Conservation (phyloP, 1,140 invertebrate genomes). For the Meloidogyne hapla region DNA sequence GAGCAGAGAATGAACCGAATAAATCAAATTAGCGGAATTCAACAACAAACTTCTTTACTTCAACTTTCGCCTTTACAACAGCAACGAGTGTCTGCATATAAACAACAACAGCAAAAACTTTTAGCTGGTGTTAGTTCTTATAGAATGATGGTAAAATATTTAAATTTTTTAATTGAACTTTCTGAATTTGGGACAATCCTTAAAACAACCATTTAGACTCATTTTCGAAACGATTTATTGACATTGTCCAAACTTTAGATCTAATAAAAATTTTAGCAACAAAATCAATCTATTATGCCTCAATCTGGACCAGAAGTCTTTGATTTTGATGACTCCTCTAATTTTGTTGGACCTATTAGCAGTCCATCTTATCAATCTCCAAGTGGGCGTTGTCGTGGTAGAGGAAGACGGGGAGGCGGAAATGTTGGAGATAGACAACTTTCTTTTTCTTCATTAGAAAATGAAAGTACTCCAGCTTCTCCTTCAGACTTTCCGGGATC, state of each 20-base stretch:
- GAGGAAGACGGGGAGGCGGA: constrained; percentile 22
- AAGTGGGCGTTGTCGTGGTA: constrained; percentile 21
- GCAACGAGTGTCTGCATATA: constrained; percentile 20
- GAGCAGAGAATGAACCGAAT: constrained; percentile 21
- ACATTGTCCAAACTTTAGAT: too few relatives aligned
- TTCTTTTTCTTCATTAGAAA: constrained; percentile 27
- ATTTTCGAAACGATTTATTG: too few relatives aligned
- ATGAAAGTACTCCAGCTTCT: constrained; percentile 20
- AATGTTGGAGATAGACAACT: constrained; percentile 28
- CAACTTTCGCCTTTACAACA: constrained; percentile 18
- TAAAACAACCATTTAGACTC: too few relatives aligned
- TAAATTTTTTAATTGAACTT: background rate
- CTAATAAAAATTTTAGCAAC: background rate
- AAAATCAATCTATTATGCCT: constrained; percentile 9
- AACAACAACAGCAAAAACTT: constrained; percentile 20
- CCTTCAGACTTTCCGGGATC: constrained; percentile 21
- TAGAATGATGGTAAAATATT: constrained; percentile 5
- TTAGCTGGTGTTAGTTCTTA: background rate
- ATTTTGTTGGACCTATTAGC: constrained; percentile 4
- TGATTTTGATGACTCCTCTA: constrained; percentile 14
- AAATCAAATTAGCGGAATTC: constrained; percentile 9
- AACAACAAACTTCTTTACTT: constrained; percentile 12
- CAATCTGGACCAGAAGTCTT: constrained; percentile 6
- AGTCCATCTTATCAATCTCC: constrained; percentile 21
- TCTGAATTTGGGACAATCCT: too few relatives aligned